Conservation (phyloP, 2,888 invertebrate genomes). For the Andrena chrysosceles region DNA sequence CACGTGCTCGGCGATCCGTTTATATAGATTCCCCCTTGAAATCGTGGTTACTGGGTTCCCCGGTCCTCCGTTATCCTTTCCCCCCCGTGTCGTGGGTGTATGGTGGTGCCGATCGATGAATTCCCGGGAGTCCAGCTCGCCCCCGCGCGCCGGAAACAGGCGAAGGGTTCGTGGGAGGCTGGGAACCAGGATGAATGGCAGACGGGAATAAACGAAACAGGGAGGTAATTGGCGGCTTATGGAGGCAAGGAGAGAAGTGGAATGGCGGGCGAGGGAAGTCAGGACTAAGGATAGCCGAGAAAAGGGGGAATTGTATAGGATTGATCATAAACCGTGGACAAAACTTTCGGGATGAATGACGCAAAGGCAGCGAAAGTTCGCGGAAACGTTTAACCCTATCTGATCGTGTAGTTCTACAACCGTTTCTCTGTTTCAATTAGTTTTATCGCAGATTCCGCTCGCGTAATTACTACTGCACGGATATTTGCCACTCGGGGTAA, state of each 20-base stretch:
- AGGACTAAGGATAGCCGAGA: too few species aligned
- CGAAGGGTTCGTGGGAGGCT: background rate
- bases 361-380: too few species aligned
- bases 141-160: slow-evolving; percentile 18
- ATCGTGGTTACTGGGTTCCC: slow-evolving; percentile 47
- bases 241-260: background rate
- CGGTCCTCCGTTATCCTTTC: slow-evolving; percentile 9
- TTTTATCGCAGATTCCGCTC: too few species aligned
- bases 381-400: too few species aligned
- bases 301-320: too few species aligned
- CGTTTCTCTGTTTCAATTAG: too few species aligned
- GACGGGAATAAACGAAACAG: background rate
- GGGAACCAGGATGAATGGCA: background rate
- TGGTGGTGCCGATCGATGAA: slow-evolving; percentile 70
- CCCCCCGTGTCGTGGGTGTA: slow-evolving; percentile 47
- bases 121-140: slow-evolving; percentile 70
- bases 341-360: too few species aligned
- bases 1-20: slow-evolving; percentile 46
- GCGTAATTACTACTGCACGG: too few species aligned
- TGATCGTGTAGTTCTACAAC: too few species aligned
- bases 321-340: too few species aligned
- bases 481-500: too few species aligned
- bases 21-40: slow-evolving; percentile 51
- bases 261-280: background rate
- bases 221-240: background rate